Percentiles rank a stretch among this genome's conserved stretches.
These are phyloP conservation scores for Euzophera pinguis DNA, from an alignment of 2,888 invertebrate species.

Conservation along the genomic window DNA sequence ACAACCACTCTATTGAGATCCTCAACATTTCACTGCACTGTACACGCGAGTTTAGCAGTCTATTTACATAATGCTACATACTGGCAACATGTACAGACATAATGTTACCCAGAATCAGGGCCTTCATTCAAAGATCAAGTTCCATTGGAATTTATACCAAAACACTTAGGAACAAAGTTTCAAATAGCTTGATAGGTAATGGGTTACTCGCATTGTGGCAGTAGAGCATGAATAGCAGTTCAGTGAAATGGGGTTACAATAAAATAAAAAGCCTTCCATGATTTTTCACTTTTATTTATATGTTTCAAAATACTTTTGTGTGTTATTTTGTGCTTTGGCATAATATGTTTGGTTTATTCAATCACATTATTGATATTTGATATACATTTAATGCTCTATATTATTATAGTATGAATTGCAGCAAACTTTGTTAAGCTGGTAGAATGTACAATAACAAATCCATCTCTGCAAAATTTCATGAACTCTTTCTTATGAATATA, in stretches of 20 bases:
- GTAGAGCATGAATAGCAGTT: not conserved
- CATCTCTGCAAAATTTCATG: no score
- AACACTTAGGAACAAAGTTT: not conserved
- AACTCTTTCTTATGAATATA: no score
- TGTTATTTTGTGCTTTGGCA: not conserved
- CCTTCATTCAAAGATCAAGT: constrained; percentile 10
- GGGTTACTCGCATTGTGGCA: not conserved
- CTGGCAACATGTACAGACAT: constrained; percentile 29
- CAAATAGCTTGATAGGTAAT: not conserved
- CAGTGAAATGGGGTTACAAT: not conserved
- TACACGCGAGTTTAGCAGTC: constrained; percentile 20
- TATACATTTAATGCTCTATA: no score
- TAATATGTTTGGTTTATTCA: no score
- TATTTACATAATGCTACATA: constrained; percentile 30
- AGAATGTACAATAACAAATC: no score
- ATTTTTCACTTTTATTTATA: not conserved
- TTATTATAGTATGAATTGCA: no score
- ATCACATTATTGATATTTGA: no score
- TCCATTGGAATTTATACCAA: not conserved
- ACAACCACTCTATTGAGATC: constrained; percentile 16
- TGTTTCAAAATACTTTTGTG: not conserved
- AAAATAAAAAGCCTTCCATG: not conserved
- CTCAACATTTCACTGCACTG: constrained; percentile 13
- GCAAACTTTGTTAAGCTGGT: no score
- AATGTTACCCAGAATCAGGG: constrained; percentile 22